Base-by-base conservation (phyloP, 2,113 vertebrate species). In the Glareola pratincola region DNA sequence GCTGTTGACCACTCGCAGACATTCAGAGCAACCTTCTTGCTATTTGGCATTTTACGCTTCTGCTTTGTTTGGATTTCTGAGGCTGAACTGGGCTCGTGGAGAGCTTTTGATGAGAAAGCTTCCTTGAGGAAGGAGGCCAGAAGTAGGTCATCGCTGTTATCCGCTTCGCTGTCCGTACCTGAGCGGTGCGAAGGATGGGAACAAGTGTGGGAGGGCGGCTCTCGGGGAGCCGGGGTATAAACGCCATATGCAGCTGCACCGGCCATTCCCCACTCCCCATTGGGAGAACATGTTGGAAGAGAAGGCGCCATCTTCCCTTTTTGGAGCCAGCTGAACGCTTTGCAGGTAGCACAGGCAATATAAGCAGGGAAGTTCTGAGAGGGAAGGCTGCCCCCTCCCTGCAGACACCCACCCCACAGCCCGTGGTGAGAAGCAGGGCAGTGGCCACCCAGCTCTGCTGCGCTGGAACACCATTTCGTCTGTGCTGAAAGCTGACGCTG, bases 1-100 rank as follows among this genome's bases (percentile, higher is more conserved):
- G 32, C 45, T 62, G 17, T 19, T 2, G 5, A 57, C 39, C 45
- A 39, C 57, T 60, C 0, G 0, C 36, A 57, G 66, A 66, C 2
- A 1, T 79, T 74, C 85, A 80, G 79, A 47, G 26, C 20, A 51
- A 43, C 36, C 34, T 26, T 29, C 50, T 7, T 1, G 0, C 15
- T 60, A 14, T 54, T 90, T 82, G 41, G 20, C 20, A 18, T 67
- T 48, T 73, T 54, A 34, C 12, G 12, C 63, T 88, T 79, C 63
- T 95, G 26, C 47, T 77, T 79, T 54, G 32, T 57, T 96, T 85
- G 85, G 37, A 37, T 82, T 82, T 85, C 85, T 85, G 85, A 66
- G n/a, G 29, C 48, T 81, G 85, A 82, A 32, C 19, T 43, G 73
- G 37, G 60, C 59, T 85, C 16, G 24, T 36, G 39, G 78, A 85